Base-by-base conservation (phyloP, 2,797 vertebrate genomes). In the Semaprochilodus insignis region DNA sequence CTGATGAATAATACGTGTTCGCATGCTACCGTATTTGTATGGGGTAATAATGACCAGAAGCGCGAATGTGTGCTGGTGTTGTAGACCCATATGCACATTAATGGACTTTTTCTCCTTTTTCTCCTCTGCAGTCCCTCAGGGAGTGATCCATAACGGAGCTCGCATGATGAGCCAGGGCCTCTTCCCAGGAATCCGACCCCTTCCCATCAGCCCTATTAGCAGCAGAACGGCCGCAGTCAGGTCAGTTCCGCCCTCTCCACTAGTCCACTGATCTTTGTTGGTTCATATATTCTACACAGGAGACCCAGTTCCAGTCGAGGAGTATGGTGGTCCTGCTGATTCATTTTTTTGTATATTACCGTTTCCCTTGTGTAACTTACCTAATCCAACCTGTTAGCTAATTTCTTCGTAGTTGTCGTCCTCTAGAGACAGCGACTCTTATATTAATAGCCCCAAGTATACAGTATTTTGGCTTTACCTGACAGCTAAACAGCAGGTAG, bases 121-220 rank as follows among this genome's bases (percentile, higher is more conserved):
- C 77, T 79, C 77, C 59, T 87, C 27, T 40, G 1, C 85, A 97
- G 96, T 97, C 92, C 93, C 96, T 91, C 94, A 96, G 0, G 96
- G 96, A 92, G 96, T 97, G 92, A 97, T 97, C 89, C 96, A 96
- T 87, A 97, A 97, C 8, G 96, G 96, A 92, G 92, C 95, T 21
- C 95, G 96, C 82, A 94, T 96, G 79, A 92, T 96, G 93, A 96
- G 92, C 91, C 95, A 95, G 90, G 95, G 95, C 85, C 95, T 96
- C 87, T 97, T 96, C 90, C 94, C 95, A 51, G 94, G 95, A 78
- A 95, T 96, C 88, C 94, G 95, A 90, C 95, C 96, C 2, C 90
- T 97, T 93, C 96, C 96, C 80, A 94, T 96, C 90, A 96, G 92
- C 87, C 95, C 95, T 77, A 95, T 96, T 44, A 95, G 95, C 86